A percentile compares a stretch with the other conserved stretches of the same genome.
These are phyloP conservation scores for Lepidurus packardi DNA, from an alignment of 1,140 invertebrate species.

Conservation along the genomic window DNA sequence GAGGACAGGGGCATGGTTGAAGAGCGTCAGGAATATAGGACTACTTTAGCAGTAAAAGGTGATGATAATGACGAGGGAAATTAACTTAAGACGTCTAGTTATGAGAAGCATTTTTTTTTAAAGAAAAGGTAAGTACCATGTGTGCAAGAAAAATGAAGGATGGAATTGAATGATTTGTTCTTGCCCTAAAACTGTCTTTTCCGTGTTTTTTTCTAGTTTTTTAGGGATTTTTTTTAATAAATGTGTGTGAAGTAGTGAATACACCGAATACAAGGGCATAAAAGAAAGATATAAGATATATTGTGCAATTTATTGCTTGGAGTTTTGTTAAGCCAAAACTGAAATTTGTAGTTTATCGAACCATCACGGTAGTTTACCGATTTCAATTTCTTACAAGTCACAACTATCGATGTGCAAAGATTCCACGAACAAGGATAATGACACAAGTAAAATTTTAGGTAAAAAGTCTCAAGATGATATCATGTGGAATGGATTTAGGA, in stretches of 20 bases:
- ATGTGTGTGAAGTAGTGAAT: too few species aligned
- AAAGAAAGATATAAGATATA: too few species aligned
- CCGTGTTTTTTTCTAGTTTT: too few species aligned
- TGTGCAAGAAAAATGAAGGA: background rate
- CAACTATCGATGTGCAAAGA: background rate
- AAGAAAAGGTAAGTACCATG: background rate
- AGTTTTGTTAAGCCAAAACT: too few species aligned
- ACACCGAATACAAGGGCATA: too few species aligned
- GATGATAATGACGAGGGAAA: background rate
- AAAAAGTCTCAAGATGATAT: background rate
- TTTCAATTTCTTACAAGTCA: too few species aligned
- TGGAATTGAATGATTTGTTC: background rate
- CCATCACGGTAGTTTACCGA: too few species aligned
- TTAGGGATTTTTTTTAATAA: too few species aligned
- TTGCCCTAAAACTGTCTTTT: too few species aligned
- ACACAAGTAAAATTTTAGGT: background rate
- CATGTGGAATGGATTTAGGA: slow-evolving; percentile 17
- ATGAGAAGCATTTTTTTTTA: background rate
- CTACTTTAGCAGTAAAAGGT: background rate
- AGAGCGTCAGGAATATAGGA: background rate
- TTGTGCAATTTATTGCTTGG: too few species aligned
- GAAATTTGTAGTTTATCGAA: too few species aligned
- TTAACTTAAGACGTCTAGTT: background rate
- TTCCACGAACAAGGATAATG: background rate
- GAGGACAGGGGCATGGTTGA: background rate